Evolutionary conservation across 2,888 invertebrate species (phyloP), one percentile per base, ranked within the genome.

Genomic region (Mythimna vitellina): DNA sequence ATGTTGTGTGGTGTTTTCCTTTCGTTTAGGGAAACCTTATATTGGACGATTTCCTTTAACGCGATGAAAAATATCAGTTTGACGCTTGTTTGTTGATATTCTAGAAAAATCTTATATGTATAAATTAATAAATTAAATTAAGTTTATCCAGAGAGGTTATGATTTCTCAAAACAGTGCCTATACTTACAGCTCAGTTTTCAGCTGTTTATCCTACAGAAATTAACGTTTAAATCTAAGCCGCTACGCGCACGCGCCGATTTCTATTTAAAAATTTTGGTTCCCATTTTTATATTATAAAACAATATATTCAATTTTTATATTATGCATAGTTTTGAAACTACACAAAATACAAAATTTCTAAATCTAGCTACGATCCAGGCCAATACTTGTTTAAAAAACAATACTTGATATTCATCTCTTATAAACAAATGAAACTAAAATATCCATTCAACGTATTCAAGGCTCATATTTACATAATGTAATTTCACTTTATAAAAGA

Each of bases 401-500:
- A 46, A 38, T 64, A 62, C 12, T 46, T 35, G 1, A 25, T 58
- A 17, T 51, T 67, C 17, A 2, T 35, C n/a, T 60, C 29, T 70
- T 53, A 20, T 46, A 20, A 20, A 58, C 25, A 20, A 51, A 76
- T 35, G 2, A 17, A 22, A 32, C 38, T 6, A 42, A 68, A 57
- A 17, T 20, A 29, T 3, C n/a, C 6, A 46, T 32, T 69, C 12
- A 42, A 32, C 17, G 17, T 2, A 22, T 58, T 12, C 14, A 29
- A 46, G 35, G 35, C n/a, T 46, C n/a, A 51, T 29, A 35, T 64
- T 63, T 25, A 35, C 17, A n/a, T 69, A 38, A 46, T 29, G 12
- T 17, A 76, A 69, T 58, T 46, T 77, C 9, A 12, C n/a, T 14
- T 35, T 46, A 38, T 35, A 22, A 42, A 35, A 62, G 20, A 25